Conservation (phyloP, 2,888 invertebrate species). For the Tridacna gigas region DNA sequence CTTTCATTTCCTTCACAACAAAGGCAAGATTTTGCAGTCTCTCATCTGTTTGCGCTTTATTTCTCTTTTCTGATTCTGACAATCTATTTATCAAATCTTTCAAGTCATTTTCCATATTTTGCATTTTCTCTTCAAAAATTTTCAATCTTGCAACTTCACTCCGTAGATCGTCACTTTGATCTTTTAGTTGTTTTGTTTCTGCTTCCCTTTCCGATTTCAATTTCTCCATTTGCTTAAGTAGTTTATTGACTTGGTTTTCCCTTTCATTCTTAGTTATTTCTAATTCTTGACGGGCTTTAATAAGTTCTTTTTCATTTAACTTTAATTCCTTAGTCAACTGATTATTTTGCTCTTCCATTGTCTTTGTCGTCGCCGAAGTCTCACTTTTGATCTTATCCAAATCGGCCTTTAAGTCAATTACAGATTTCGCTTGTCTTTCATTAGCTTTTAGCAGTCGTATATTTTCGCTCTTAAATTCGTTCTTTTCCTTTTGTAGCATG, state of each 20-base stretch:
- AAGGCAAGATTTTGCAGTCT: slow-evolving; percentile 49
- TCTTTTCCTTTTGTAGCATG: slow-evolving; percentile 61
- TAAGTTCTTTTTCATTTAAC: slow-evolving; percentile 46
- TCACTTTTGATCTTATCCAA: slow-evolving; percentile 44
- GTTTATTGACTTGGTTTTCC: slow-evolving; percentile 60
- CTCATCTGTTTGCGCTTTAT: slow-evolving; percentile 46
- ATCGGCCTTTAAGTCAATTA: slow-evolving; percentile 52
- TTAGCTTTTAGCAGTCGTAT: slow-evolving; percentile 60
- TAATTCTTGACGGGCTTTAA: slow-evolving; percentile 56
- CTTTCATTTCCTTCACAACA: slow-evolving; percentile 64
- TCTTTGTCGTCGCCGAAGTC: slow-evolving; percentile 31
- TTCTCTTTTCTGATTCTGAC: slow-evolving; percentile 52
- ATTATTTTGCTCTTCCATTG: slow-evolving; percentile 43
- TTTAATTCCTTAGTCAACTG: slow-evolving; percentile 44
- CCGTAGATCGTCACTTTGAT: slow-evolving; percentile 57
- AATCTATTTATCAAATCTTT: slow-evolving; percentile 51
- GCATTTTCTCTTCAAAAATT: slow-evolving; percentile 59
- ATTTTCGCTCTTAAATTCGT: slow-evolving; percentile 58
- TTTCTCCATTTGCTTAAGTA: slow-evolving; percentile 58
- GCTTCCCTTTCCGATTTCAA: slow-evolving; percentile 51
- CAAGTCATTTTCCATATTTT: slow-evolving; percentile 55
- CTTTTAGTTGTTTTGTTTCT: slow-evolving; percentile 59
- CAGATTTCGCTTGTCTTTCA: slow-evolving; percentile 58
- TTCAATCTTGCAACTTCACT: slow-evolving; percentile 60
- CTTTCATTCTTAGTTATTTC: slow-evolving; percentile 61